Evolutionary conservation across 2,113 vertebrate species (phyloP).

Genomic region (Cathartes aura): DNA sequence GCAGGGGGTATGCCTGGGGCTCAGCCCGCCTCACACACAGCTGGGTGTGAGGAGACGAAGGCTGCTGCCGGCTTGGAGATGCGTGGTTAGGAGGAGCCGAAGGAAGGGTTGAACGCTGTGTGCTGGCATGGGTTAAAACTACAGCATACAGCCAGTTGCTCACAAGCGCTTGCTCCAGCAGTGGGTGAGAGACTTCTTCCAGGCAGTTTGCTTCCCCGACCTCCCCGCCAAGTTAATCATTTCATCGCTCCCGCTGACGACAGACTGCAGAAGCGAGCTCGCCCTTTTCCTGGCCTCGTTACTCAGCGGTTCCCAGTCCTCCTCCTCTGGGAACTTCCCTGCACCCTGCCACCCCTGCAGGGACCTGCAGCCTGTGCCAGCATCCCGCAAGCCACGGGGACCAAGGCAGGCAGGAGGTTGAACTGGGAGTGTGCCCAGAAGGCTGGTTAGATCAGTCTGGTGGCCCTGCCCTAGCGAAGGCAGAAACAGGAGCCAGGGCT

Average conservation of each 20-base stretch:
- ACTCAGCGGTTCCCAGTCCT: background rate
- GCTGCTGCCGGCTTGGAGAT: background rate
- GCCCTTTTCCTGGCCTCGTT: background rate
- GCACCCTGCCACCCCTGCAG: fast-evolving
- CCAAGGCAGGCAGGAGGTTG: background rate
- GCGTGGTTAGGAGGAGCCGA: background rate
- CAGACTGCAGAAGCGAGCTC: background rate
- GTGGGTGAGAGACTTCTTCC: background rate
- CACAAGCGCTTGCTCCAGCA: background rate
- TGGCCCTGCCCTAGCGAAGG: background rate
- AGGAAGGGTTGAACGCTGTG: background rate
- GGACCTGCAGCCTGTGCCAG: fast-evolving
- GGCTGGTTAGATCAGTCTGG: background rate
- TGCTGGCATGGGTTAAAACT: background rate
- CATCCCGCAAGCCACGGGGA: background rate
- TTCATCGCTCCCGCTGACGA: background rate
- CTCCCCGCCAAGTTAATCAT: background rate
- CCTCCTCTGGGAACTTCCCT: background rate
- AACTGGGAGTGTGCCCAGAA: background rate
- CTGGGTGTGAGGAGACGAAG: fast-evolving
- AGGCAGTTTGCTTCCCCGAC: background rate
- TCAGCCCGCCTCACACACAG: background rate
- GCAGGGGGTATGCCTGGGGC: background rate
- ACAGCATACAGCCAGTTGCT: background rate
- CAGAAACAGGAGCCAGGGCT: background rate